phyloP scores from a whole-genome alignment of 2,797 vertebrate species.

The Mallotus villosus region DNA sequence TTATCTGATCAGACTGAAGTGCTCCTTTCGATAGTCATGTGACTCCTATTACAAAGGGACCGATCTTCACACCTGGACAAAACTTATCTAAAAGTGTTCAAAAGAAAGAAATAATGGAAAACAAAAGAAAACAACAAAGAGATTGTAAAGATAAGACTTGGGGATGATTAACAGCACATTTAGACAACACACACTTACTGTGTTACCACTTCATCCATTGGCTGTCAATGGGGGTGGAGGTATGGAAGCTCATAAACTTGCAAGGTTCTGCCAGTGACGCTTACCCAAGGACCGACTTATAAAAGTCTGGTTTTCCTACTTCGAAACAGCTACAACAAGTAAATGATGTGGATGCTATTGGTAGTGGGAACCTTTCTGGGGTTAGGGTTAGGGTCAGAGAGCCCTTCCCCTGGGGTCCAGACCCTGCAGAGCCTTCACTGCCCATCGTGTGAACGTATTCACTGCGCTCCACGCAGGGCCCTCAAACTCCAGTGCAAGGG shows the following conservation, averaged over 20 bases:
- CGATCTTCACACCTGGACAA: slow-evolving; percentile 55
- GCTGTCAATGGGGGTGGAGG: slow-evolving; percentile 63
- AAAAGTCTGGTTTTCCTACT: slow-evolving; percentile 42
- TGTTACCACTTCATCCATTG: slow-evolving; percentile 62
- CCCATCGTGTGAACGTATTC: slow-evolving; percentile 71
- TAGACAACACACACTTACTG: slow-evolving; percentile 32
- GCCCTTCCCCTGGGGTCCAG: slow-evolving; percentile 5
- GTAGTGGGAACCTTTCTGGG: slow-evolving; percentile 34
- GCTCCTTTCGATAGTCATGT: slow-evolving; percentile 59
- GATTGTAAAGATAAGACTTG: slow-evolving; percentile 71
- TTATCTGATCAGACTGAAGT: slow-evolving; percentile 67
- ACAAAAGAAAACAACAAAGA: slow-evolving; percentile 58
- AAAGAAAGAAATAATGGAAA: slow-evolving; percentile 61
- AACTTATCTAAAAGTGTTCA: slow-evolving; percentile 62
- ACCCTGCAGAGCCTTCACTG: slow-evolving; percentile 69
- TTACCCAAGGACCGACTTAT: slow-evolving; percentile 22
- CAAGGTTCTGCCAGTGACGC: slow-evolving; percentile 19
- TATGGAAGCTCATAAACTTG: slow-evolving; percentile 50
- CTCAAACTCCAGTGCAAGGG: slow-evolving; percentile 71
- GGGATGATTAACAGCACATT: slow-evolving; percentile 60
- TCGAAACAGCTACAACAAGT: slow-evolving; percentile 2
- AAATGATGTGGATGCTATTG: slow-evolving; percentile 49
- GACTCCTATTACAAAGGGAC: slow-evolving; percentile 67
- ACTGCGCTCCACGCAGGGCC: slow-evolving; percentile 64
- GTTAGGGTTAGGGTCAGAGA: slow-evolving; percentile 35